Evolutionary conservation across 2,888 invertebrate genomes (phyloP).

Genomic region (Oscheius sp.): DNA sequence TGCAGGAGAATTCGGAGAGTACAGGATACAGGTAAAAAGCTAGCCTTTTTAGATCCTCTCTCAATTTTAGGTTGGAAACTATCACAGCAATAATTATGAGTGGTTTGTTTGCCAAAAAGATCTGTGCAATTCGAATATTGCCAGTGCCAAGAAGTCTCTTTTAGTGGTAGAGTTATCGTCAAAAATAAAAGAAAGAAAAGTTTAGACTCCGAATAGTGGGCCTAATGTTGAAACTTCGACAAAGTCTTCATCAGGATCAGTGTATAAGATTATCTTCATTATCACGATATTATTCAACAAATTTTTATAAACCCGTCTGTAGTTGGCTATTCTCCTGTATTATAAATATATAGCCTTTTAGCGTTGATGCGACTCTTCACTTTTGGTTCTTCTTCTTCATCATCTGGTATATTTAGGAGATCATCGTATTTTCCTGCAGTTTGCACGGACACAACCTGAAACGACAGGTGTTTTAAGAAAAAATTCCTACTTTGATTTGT

Average conservation of each 20-base stretch:
- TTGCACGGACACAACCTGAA: conserved; percentile 53
- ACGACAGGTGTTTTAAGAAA: not conserved
- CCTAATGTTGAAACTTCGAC: not conserved
- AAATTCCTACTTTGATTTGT: conserved; percentile 42
- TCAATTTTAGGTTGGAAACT: not conserved
- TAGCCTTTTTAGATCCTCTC: too few relatives aligned
- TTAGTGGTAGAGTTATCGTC: not conserved
- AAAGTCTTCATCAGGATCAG: not conserved
- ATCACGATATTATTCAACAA: not conserved
- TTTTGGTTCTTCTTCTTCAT: conserved; percentile 39
- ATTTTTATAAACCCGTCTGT: conserved; percentile 9
- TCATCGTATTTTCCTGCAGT: conserved; percentile 48
- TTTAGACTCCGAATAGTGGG: too few relatives aligned
- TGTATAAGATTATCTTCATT: not conserved
- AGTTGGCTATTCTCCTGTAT: conserved; percentile 62
- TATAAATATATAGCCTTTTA: conserved; percentile 64
- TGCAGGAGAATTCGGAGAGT: not conserved
- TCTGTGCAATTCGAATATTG: not conserved
- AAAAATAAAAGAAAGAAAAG: too few relatives aligned
- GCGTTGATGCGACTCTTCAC: conserved; percentile 45
- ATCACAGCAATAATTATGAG: not conserved
- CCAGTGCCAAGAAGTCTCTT: not conserved
- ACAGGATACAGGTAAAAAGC: not conserved
- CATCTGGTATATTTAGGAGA: conserved; percentile 38
- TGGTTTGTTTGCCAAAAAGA: not conserved